Percentiles rank a stretch among this genome's conserved stretches.
phyloP scores from a whole-genome alignment of 2,797 vertebrate species.

The Acrossocheilus fasciatus region DNA sequence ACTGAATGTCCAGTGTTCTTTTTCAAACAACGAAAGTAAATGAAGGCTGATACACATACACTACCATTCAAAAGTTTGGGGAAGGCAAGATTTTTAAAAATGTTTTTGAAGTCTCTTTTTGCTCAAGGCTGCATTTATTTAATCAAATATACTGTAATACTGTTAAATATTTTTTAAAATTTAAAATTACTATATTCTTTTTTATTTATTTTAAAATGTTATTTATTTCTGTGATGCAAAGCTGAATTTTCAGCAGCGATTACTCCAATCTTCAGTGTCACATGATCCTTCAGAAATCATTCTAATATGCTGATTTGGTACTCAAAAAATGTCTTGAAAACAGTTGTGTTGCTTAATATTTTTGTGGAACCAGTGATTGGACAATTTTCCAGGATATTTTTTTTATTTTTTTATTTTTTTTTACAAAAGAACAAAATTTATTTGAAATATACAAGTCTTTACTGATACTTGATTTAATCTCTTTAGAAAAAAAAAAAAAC shows the following conservation, averaged over 20 bases:
- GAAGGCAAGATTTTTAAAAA: background rate
- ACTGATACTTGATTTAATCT: background rate
- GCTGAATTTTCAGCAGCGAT: background rate
- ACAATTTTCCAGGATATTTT: background rate
- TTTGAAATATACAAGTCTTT: background rate
- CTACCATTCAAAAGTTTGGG: background rate
- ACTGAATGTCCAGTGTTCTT: constrained; percentile 6
- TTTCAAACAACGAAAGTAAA: background rate
- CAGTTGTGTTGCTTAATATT: background rate
- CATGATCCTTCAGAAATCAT: background rate
- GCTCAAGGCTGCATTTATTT: background rate
- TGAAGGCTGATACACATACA: background rate
- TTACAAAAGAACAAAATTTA: too few relatives aligned
- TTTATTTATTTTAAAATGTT: background rate
- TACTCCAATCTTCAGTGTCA: background rate
- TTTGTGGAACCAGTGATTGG: background rate
- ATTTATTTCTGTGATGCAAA: background rate
- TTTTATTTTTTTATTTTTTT: too few relatives aligned
- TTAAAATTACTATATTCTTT: background rate
- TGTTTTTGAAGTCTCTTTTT: background rate
- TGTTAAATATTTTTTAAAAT: background rate
- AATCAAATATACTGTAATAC: background rate
- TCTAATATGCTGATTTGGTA: background rate
- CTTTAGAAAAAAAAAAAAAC: background rate
- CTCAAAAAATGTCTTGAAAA: background rate